A percentile compares a stretch with the other conserved stretches of the same genome.
Evolutionary conservation across 2,888 invertebrate species (phyloP).

Genomic region (Chrysina gloriosa): DNA sequence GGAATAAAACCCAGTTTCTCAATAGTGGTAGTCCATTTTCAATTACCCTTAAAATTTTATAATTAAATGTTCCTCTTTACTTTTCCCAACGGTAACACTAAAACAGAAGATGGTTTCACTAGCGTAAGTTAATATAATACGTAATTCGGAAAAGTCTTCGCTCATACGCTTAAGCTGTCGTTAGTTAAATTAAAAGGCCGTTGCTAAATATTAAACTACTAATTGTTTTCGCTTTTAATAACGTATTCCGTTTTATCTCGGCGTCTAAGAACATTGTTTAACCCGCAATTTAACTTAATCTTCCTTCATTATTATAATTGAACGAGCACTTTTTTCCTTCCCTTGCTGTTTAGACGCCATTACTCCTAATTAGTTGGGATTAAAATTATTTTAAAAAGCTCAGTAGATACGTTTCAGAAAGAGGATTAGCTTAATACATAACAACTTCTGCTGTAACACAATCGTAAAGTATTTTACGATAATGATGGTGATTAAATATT

Average conservation of each 20-base stretch:
- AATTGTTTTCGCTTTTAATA: conserved; percentile 29
- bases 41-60: conserved; percentile 49
- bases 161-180: neutral
- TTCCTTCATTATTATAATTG: conserved; percentile 22
- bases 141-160: neutral
- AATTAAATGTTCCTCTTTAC: conserved; percentile 46
- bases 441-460: neutral
- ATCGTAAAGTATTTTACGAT: neutral
- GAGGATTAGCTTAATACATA: neutral
- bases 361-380: neutral
- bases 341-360: neutral
- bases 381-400: neutral
- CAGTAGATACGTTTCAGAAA: neutral
- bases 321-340: neutral
- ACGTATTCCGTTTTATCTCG: conserved; percentile 23
- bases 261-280: neutral
- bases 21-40: conserved; percentile 47
- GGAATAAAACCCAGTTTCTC: conserved; percentile 48
- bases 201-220: conserved; percentile 24
- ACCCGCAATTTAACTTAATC: conserved; percentile 16
- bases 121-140: conserved; percentile 11
- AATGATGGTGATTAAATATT: neutral
- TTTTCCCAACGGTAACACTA: conserved; percentile 11
- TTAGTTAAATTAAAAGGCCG: conserved; percentile 26
- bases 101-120: conserved; percentile 13